Percentiles rank a stretch among this genome's conserved stretches.
These are phyloP conservation scores for Formica aserva DNA, from an alignment of 2,888 invertebrate genomes.

Conservation along the genomic window DNA sequence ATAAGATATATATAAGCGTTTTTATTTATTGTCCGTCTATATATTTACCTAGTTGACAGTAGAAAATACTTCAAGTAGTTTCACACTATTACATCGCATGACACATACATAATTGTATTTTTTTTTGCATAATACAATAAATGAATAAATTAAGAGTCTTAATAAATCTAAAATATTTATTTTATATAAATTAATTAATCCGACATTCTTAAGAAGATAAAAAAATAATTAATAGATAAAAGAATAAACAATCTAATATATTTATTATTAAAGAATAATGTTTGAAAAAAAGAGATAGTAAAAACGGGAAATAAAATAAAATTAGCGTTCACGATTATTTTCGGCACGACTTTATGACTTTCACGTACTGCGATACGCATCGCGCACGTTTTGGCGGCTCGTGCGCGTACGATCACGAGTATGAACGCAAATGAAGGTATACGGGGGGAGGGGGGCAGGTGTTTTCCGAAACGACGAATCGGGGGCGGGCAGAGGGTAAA, in stretches of 20 bases:
- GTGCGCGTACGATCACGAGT: conserved; percentile 78
- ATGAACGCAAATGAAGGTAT: conserved; percentile 63
- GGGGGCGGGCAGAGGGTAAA: conserved; percentile 78
- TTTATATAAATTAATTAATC: not conserved
- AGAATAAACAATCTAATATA: not conserved
- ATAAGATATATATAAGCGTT: not conserved
- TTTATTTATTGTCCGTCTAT: not conserved
- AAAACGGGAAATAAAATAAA: conserved; percentile 12
- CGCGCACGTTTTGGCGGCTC: conserved; percentile 75
- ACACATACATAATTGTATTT: not conserved
- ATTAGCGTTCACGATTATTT: conserved; percentile 37
- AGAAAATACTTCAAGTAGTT: not conserved
- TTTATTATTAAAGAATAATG: not conserved
- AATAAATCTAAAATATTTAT: not conserved
- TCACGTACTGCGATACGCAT: conserved; percentile 76
- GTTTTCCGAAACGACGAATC: conserved; percentile 70
- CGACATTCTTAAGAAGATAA: not conserved
- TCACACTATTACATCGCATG: not conserved
- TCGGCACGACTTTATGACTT: conserved; percentile 73
- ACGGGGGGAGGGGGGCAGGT: conserved; percentile 75
- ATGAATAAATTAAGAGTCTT: not conserved
- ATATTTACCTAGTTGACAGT: not conserved
- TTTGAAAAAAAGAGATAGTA: not conserved
- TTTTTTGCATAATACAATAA: not conserved
- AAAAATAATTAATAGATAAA: not conserved